Conservation (phyloP, 35 echinoderm and acorn worm species). For the Ophiothrix spiculata region DNA sequence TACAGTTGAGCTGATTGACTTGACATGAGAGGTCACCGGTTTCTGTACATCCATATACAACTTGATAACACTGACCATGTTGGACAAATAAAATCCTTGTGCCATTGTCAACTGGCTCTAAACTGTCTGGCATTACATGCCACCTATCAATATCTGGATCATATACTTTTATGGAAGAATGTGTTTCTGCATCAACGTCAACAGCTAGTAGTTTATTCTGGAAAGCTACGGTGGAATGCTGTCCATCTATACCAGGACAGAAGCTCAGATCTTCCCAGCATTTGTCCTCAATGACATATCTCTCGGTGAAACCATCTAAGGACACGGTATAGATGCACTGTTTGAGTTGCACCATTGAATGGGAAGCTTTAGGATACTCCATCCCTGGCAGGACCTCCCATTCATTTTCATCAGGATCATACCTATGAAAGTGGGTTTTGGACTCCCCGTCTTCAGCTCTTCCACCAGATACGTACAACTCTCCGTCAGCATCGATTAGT, state of each 20-base stretch:
- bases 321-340: neutral
- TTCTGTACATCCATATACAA: neutral
- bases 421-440: conserved; percentile 1
- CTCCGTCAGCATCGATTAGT: neutral
- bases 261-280: neutral
- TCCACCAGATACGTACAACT: neutral
- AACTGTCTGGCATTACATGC: neutral
- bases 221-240: neutral
- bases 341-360: neutral
- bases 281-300: neutral
- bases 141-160: neutral
- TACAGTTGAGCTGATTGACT: neutral
- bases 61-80: neutral
- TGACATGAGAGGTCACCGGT: neutral
- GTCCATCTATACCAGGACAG: neutral
- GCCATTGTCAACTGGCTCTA: neutral
- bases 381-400: neutral
- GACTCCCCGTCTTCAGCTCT: neutral
- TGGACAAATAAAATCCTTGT: neutral
- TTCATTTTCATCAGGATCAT: neutral
- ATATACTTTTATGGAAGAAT: neutral
- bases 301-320: neutral
- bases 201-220: neutral
- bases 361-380: neutral
- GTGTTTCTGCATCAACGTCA: neutral